phyloP scores from a whole-genome alignment of 2,113 vertebrate species.

The Melospiza melodia region DNA sequence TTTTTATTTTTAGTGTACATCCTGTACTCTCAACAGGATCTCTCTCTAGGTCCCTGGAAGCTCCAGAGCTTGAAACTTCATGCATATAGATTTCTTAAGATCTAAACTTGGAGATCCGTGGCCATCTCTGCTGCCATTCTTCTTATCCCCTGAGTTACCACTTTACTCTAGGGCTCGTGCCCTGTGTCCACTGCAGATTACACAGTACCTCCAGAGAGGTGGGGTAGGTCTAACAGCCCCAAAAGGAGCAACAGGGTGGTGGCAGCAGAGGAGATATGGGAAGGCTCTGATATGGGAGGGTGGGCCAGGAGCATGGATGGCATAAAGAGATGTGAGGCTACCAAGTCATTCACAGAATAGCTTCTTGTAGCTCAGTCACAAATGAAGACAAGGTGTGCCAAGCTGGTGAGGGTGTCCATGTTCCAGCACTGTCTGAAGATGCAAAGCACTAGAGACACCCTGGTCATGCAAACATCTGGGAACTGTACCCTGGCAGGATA shows the following conservation, averaged over 20 bases:
- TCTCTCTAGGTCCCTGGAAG: background rate
- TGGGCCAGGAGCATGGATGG: background rate
- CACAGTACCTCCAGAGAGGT: background rate
- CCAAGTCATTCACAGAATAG: background rate
- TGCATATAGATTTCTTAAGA: background rate
- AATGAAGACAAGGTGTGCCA: background rate
- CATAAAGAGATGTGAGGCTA: slow-evolving; percentile 18
- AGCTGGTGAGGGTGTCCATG: background rate
- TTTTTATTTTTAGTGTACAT: background rate
- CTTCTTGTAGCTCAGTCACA: background rate
- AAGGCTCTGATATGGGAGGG: background rate
- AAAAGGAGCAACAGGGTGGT: slow-evolving; percentile 4
- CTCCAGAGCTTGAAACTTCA: background rate
- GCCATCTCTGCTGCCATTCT: background rate
- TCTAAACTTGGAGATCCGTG: rapidly evolving
- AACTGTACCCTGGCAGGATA: background rate
- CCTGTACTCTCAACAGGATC: background rate
- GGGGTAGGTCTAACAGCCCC: slow-evolving; percentile 16
- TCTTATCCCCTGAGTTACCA: background rate
- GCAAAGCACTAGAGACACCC: background rate
- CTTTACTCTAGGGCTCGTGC: background rate
- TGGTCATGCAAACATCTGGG: background rate
- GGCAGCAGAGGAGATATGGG: background rate
- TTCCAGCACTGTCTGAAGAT: background rate
- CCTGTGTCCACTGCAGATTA: slow-evolving; percentile 44